Conservation (phyloP, 2,797 vertebrate genomes). For the Sebastiscus albofasciatus region DNA sequence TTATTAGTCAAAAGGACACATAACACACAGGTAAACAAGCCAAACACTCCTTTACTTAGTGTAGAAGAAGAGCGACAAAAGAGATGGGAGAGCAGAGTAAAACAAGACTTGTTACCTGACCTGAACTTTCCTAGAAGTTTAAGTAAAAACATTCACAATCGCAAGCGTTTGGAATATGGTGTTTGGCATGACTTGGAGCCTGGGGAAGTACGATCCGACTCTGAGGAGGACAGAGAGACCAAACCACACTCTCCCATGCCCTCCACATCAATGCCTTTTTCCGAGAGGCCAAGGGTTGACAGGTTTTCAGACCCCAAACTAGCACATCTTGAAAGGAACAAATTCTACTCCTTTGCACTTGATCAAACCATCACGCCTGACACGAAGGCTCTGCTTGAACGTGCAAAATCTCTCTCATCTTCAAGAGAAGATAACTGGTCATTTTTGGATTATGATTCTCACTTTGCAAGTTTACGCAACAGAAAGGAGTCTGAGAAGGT, state of each 20-base stretch:
- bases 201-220: slow-evolving; percentile 96
- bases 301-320: slow-evolving; percentile 92
- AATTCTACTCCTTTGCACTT: slow-evolving; percentile 95
- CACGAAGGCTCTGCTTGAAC: slow-evolving; percentile 97
- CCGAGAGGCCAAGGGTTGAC: slow-evolving; percentile 91
- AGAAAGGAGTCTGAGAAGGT: slow-evolving; percentile 98
- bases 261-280: slow-evolving; percentile 89
- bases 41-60: slow-evolving; percentile 84
- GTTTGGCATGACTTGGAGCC: slow-evolving; percentile 90
- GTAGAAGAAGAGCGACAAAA: slow-evolving; percentile 90
- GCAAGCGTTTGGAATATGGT: slow-evolving; percentile 88
- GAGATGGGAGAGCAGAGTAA: slow-evolving; percentile 90
- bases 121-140: slow-evolving; percentile 89
- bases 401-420: slow-evolving; percentile 97
- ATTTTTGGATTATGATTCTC: slow-evolving; percentile 95
- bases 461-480: slow-evolving; percentile 94
- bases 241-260: slow-evolving; percentile 91
- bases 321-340: slow-evolving; percentile 93
- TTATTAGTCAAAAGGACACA: slow-evolving; percentile 87
- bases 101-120: slow-evolving; percentile 89
- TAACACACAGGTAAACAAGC: slow-evolving; percentile 87
- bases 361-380: slow-evolving; percentile 98
- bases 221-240: slow-evolving; percentile 92
- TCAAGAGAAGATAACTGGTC: slow-evolving; percentile 99
- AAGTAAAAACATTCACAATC: slow-evolving; percentile 90